phyloP scores from a whole-genome alignment of 2,797 vertebrate genomes.

The Sylvilagus floridanus region DNA sequence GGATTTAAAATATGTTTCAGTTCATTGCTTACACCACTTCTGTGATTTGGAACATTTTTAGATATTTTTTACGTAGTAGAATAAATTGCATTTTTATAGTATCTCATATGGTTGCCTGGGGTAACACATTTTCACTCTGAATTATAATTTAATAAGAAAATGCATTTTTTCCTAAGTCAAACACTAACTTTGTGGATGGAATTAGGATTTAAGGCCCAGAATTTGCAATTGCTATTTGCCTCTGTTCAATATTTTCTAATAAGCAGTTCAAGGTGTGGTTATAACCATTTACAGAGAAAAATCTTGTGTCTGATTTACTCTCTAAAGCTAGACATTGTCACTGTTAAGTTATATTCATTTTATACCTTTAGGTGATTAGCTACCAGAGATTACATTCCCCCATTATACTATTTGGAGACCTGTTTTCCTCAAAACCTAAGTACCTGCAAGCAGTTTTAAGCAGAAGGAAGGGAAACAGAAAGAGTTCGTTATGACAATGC shows the following conservation, averaged over 20 bases:
- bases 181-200: slow-evolving; percentile 29
- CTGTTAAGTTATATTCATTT: slow-evolving; percentile 34
- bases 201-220: slow-evolving; percentile 57
- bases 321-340: slow-evolving; percentile 29
- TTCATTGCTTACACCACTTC: slow-evolving; percentile 79
- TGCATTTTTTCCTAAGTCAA: slow-evolving; percentile 66
- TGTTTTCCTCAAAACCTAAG: background rate
- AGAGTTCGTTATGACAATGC: background rate
- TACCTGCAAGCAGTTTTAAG: slow-evolving; percentile 1
- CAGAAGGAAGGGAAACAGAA: background rate
- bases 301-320: slow-evolving; percentile 36
- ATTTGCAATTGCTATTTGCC: slow-evolving; percentile 55
- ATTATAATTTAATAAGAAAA: slow-evolving; percentile 75
- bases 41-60: slow-evolving; percentile 77
- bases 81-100: slow-evolving; percentile 81
- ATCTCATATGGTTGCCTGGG: slow-evolving; percentile 79
- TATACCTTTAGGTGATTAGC: slow-evolving; percentile 30
- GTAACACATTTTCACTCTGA: slow-evolving; percentile 69
- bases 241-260: slow-evolving; percentile 58
- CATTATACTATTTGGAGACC: background rate
- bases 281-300: slow-evolving; percentile 55
- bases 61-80: slow-evolving; percentile 79
- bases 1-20: slow-evolving; percentile 76
- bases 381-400: slow-evolving; percentile 17
- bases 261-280: slow-evolving; percentile 6